These are phyloP conservation scores for Pseudochromis fuscus DNA, from an alignment of 2,797 vertebrate species.

Conservation along the genomic window DNA sequence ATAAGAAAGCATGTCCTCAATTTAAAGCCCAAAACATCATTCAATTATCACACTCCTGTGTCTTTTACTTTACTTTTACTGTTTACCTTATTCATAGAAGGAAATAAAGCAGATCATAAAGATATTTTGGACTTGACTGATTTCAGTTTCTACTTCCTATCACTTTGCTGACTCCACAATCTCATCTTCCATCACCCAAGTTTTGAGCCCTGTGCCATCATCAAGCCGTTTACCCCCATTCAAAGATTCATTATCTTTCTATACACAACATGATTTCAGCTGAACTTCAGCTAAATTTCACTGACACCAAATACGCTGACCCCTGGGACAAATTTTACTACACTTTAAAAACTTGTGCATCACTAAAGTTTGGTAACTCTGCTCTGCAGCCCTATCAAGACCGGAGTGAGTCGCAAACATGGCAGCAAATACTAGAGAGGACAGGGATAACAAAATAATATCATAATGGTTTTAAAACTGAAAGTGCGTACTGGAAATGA, in stretches of 20 bases:
- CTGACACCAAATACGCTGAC: background rate
- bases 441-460: background rate
- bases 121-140: background rate
- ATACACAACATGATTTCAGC: background rate
- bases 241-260: no score
- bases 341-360: no score
- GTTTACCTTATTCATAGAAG: no score
- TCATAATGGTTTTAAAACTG: no score
- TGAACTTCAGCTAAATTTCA: slow-evolving; percentile 8
- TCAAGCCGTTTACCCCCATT: no score
- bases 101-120: background rate
- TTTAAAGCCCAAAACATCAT: no score
- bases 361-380: no score
- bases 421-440: background rate
- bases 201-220: no score
- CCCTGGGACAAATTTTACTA: background rate
- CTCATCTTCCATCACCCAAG: background rate
- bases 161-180: background rate
- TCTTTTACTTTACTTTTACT: no score
- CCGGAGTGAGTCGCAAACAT: background rate
- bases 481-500: background rate
- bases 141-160: background rate
- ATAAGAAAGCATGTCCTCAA: no score
- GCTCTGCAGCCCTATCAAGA: background rate
- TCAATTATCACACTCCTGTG: no score